phyloP scores from a whole-genome alignment of 1,140 invertebrate species.

The Drosophila tsacasi region DNA sequence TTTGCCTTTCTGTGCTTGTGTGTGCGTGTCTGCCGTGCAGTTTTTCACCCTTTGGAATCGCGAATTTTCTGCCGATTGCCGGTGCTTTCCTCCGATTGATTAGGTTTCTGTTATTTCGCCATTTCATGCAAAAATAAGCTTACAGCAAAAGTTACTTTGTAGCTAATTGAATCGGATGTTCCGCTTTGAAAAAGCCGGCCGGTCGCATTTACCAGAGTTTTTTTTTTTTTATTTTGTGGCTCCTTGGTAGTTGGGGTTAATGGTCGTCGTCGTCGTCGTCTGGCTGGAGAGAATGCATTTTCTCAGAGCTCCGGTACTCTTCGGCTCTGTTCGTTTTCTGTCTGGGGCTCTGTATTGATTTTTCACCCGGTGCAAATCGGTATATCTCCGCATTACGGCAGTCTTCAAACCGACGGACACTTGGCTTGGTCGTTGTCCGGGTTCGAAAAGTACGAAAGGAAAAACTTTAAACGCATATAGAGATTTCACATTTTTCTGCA shows the following conservation, averaged over 20 bases:
- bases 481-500: constrained; percentile 2
- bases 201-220: constrained; percentile 15
- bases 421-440: constrained; percentile 34
- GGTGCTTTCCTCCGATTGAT: constrained; percentile 35
- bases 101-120: constrained; percentile 2
- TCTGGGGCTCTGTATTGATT: constrained; percentile 52
- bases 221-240: not conserved
- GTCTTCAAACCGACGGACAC: constrained; percentile 34
- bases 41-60: constrained; percentile 75
- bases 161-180: not conserved
- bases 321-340: constrained; percentile 33
- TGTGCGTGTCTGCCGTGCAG: constrained; percentile 38
- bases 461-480: not conserved
- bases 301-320: constrained; percentile 27
- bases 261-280: constrained; percentile 15
- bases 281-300: constrained; percentile 45
- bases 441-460: constrained; percentile 11
- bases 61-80: constrained; percentile 70
- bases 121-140: not conserved
- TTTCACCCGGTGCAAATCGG: constrained; percentile 40
- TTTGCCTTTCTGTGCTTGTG: constrained; percentile 20
- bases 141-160: not conserved
- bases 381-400: constrained; percentile 24
- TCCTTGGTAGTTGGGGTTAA: constrained; percentile 7
- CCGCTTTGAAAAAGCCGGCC: constrained; percentile 11